phyloP scores from a whole-genome alignment of 1,140 invertebrate species.

The Danaus plexippus region DNA sequence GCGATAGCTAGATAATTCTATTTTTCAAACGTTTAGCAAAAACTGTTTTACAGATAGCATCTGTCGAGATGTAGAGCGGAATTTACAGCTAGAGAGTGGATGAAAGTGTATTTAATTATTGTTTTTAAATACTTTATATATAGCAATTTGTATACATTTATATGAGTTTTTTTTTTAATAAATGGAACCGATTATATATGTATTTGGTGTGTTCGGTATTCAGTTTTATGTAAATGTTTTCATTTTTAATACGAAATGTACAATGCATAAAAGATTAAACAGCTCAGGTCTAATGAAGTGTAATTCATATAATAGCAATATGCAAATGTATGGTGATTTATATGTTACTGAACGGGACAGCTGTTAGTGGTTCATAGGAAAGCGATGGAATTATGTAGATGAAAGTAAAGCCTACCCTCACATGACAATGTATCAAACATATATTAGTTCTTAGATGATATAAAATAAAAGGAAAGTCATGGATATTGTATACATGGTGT shows the following conservation, averaged over 20 bases:
- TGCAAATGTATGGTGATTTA: slow-evolving; percentile 3
- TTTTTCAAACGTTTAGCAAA: slow-evolving; percentile 15
- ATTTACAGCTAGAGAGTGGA: too few relatives aligned
- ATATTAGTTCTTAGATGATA: too few relatives aligned
- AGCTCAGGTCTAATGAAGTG: too few relatives aligned
- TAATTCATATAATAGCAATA: slow-evolving; percentile 1
- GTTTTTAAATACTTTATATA: slow-evolving; percentile 3
- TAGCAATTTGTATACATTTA: slow-evolving; percentile 3
- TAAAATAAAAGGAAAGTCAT: too few relatives aligned
- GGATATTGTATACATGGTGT: neutral
- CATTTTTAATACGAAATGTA: too few relatives aligned
- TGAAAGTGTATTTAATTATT: slow-evolving; percentile 3
- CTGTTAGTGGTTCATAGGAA: neutral
- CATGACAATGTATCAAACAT: too few relatives aligned
- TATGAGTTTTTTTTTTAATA: slow-evolving; percentile 1
- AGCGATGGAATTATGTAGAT: slow-evolving; percentile 7
- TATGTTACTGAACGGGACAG: slow-evolving; percentile 5
- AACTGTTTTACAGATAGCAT: slow-evolving; percentile 17
- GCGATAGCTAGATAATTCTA: slow-evolving; percentile 13
- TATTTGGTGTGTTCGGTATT: too few relatives aligned
- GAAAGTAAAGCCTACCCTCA: slow-evolving; percentile 1
- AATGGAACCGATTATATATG: neutral
- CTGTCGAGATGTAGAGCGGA: neutral
- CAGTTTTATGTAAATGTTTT: too few relatives aligned
- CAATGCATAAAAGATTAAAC: too few relatives aligned